Base-by-base conservation (phyloP, 2,888 invertebrate genomes). In the Napeogenes inachia region DNA sequence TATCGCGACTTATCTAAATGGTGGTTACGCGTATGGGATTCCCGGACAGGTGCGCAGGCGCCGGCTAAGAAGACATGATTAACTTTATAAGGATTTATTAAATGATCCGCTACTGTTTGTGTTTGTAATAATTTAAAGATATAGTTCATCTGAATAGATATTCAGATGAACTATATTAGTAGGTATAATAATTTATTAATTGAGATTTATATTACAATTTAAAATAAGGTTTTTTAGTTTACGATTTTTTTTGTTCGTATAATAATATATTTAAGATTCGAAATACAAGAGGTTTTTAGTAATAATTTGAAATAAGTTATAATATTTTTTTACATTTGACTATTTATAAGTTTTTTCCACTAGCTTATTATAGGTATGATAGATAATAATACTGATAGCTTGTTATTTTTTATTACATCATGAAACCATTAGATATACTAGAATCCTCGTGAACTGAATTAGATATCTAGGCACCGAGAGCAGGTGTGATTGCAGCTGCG, bases 401-500 rank as follows among this genome's bases (percentile, higher is more conserved):
- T 21, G n/a, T 47, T 50, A 50, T 30, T 55, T 57, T 42, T 56
- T 64, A 59, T 62, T 57, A 53, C 54, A 59, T 61, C 56, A 63
- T 60, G 64, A 64, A 66, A 66, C 68, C 68, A 66, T 68, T 69
- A 67, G 62, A 61, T 61, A 69, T 66, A 70, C 70, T 70, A 70
- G 73, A 75, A 73, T 74, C 73, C 68, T 59, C 70, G 67, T 68
- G 70, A 70, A 69, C 70, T 73, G 75, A 78, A 77, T 78, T 78
- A 79, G 79, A 79, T 77, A 65, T 69, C 59, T 60, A 65, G 67
- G 69, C 61, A 60, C 56, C 1, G 21, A 60, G 66, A 70, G 79
- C 86, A 85, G 87, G 84, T 87, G 86, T 65, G 64, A 54, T 57
- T 53, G 73, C 86, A 86, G 83, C 83, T 85, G 86, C 81, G 63